These are phyloP conservation scores for Stenolophus ochropezus DNA, from an alignment of 2,888 invertebrate genomes.

Conservation along the genomic window DNA sequence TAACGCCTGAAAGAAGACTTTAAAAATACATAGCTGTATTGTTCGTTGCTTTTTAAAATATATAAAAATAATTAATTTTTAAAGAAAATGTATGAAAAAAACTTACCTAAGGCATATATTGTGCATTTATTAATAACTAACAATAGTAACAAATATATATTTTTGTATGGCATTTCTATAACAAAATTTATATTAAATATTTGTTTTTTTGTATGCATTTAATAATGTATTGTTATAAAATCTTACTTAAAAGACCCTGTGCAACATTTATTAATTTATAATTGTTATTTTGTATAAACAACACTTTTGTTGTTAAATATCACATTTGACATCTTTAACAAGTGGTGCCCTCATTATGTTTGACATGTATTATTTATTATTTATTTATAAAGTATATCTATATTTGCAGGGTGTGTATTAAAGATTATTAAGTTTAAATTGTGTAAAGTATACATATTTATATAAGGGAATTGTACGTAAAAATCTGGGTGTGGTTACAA, in stretches of 20 bases:
- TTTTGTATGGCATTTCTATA: background rate
- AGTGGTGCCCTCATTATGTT: no score
- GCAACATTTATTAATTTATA: background rate
- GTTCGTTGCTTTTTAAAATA: background rate
- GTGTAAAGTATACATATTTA: background rate
- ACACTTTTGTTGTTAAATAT: background rate
- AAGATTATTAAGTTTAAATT: background rate
- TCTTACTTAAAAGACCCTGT: background rate
- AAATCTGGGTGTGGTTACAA: background rate
- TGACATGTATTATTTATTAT: no score
- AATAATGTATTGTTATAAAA: background rate
- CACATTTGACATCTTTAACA: background rate
- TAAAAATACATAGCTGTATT: no score
- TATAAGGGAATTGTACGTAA: background rate
- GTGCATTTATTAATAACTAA: background rate
- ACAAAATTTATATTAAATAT: background rate
- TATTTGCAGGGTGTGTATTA: background rate
- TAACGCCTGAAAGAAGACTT: no score
- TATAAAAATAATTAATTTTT: background rate
- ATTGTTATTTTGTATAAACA: background rate
- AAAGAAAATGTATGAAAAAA: background rate
- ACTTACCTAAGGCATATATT: slow-evolving; percentile 1
- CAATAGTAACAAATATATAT: background rate
- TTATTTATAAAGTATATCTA: no score
- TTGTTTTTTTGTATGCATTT: background rate